These are phyloP conservation scores for Panurus biarmicus DNA, from an alignment of 2,113 vertebrate genomes.

Conservation along the genomic window DNA sequence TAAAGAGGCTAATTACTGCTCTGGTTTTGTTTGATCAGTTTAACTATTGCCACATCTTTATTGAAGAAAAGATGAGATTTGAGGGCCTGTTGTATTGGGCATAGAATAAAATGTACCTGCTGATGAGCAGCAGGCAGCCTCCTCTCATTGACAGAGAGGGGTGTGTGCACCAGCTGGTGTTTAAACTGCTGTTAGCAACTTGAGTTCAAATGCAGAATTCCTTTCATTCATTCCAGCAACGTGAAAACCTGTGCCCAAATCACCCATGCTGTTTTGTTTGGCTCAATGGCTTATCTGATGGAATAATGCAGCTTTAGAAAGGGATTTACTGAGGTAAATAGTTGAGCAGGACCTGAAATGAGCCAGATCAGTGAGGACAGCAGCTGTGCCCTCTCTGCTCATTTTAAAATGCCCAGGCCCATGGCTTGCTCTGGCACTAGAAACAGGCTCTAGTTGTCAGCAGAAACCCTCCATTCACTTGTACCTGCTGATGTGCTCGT, in stretches of 20 bases:
- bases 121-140: not conserved
- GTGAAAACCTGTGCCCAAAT: not conserved
- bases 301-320: not conserved
- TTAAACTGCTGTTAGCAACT: not conserved
- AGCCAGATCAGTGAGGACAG: accelerated
- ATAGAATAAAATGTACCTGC: accelerated
- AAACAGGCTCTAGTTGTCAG: not conserved
- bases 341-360: not conserved
- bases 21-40: not conserved
- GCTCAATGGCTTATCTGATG: not conserved
- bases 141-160: not conserved
- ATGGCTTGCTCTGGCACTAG: not conserved
- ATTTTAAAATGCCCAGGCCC: not conserved
- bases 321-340: not conserved
- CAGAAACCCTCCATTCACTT: not conserved
- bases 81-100: not conserved
- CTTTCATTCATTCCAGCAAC: not conserved
- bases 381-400: not conserved
- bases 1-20: not conserved
- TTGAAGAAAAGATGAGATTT: not conserved
- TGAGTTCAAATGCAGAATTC: not conserved
- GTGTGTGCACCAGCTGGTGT: not conserved
- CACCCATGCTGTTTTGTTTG: not conserved
- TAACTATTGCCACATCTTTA: not conserved
- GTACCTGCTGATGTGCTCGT: not conserved